phyloP scores from a whole-genome alignment of 2,113 vertebrate species.

The Cyrtonyx montezumae region DNA sequence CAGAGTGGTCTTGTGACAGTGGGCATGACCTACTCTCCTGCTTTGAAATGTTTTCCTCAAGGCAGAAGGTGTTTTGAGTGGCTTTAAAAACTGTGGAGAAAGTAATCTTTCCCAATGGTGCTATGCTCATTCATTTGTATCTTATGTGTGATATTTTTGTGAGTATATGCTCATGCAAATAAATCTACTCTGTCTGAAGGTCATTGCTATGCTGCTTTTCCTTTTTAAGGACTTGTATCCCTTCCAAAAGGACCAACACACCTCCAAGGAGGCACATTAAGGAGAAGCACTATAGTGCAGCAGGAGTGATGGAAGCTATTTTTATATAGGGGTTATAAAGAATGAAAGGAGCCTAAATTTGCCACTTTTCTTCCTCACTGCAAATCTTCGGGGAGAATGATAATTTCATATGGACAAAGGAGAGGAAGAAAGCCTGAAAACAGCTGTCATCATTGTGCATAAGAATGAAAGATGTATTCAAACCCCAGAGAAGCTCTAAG shows the following conservation, averaged over 20 bases:
- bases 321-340: neutral
- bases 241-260: neutral
- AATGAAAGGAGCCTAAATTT: slow-evolving; percentile 21
- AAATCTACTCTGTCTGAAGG: neutral
- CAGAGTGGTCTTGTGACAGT: neutral
- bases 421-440: slow-evolving; percentile 2
- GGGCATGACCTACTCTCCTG: neutral
- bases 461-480: neutral
- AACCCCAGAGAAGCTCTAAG: neutral
- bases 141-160: neutral
- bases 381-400: neutral
- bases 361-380: slow-evolving; percentile 3
- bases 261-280: neutral
- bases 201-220: neutral
- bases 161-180: neutral
- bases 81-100: neutral
- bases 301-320: neutral
- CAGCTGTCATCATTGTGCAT: slow-evolving; percentile 16
- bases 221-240: neutral
- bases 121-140: neutral
- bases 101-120: neutral
- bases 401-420: slow-evolving; percentile 13
- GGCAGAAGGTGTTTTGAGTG: neutral
- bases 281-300: neutral
- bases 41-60: neutral